Conservation (phyloP, 2,113 vertebrate genomes). For the Nycticebus coucang region DNA sequence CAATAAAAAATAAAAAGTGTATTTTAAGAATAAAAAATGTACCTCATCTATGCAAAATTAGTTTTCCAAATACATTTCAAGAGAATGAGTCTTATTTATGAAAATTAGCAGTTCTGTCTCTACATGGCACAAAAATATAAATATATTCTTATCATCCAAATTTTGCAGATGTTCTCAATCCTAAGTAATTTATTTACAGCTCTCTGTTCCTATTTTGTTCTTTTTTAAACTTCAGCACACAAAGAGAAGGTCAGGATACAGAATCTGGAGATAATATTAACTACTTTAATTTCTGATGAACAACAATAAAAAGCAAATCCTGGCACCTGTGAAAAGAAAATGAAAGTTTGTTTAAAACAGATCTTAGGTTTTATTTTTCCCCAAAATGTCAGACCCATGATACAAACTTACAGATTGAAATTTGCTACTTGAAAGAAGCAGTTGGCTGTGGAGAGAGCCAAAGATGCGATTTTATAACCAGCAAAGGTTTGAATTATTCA, state of each 20-base stretch:
- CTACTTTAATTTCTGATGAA: slow-evolving; percentile 54
- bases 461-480: slow-evolving; percentile 67
- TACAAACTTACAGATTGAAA: slow-evolving; percentile 43
- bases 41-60: slow-evolving; percentile 35
- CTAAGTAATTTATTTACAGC: slow-evolving; percentile 60
- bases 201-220: slow-evolving; percentile 25
- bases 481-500: slow-evolving; percentile 72
- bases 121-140: slow-evolving; percentile 41
- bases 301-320: slow-evolving; percentile 60
- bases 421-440: slow-evolving; percentile 51
- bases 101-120: slow-evolving; percentile 53
- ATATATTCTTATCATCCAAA: slow-evolving; percentile 43
- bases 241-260: not conserved
- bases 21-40: slow-evolving; percentile 8
- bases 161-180: slow-evolving; percentile 54
- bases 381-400: slow-evolving; percentile 52
- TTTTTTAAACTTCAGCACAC: slow-evolving; percentile 34
- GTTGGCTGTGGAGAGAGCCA: slow-evolving; percentile 51
- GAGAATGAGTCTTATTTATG: not conserved
- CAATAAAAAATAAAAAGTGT: not conserved
- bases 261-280: slow-evolving; percentile 21
- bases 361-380: slow-evolving; percentile 42
- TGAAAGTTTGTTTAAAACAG: slow-evolving; percentile 55
- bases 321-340: slow-evolving; percentile 53
- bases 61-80: slow-evolving; percentile 50